Base-by-base conservation (phyloP, 2,113 vertebrate genomes). In the Pelusios castaneus region DNA sequence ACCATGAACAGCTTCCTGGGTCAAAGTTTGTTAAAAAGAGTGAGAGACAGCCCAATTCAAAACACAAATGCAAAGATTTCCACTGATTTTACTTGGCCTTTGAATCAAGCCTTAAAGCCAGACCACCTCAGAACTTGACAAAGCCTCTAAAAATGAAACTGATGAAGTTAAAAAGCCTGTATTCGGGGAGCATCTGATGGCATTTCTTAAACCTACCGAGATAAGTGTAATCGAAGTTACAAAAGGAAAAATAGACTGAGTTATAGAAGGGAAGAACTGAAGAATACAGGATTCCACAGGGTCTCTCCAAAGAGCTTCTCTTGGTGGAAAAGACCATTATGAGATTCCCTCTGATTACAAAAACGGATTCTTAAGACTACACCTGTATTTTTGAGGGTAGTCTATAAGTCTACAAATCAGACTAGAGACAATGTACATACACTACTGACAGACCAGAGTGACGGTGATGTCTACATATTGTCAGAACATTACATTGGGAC, bases 281-380 rank as follows among this genome's bases (percentile, higher is more conserved):
- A 75, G 73, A 22, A 41, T 10, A 43, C 24, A 41, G 25, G 22
- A 76, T 14, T 87, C 83, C 43, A 52, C 56, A 70, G 31, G 25
- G 2, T 87, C 17, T 38, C 87, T 63, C 80, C 54, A 75, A 12
- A 2, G 2, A 75, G 24, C 27, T 21, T 43, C 80, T 94, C 13
- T 9, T 80, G 0, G 0, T 19, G n/a, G n/a, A n/a, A 13, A 81
- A 9, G 25, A 47, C n/a, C 2, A 22, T 24, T 1, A 93, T 1
- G 6, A 3, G 8, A 84, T 4, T 54, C 8, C 82, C 84, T 86
- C 56, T 38, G 85, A 8, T 3, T 12, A 29, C 12, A 82, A 47
- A 80, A 84, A 75, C 47, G 76, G 17, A 89, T 38, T 43, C 27
- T 60, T 67, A 67, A 67, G 63, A 67, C 34, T 67, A 67, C 17